phyloP scores from a whole-genome alignment of 2,113 vertebrate genomes.

The Pteropus alecto region DNA sequence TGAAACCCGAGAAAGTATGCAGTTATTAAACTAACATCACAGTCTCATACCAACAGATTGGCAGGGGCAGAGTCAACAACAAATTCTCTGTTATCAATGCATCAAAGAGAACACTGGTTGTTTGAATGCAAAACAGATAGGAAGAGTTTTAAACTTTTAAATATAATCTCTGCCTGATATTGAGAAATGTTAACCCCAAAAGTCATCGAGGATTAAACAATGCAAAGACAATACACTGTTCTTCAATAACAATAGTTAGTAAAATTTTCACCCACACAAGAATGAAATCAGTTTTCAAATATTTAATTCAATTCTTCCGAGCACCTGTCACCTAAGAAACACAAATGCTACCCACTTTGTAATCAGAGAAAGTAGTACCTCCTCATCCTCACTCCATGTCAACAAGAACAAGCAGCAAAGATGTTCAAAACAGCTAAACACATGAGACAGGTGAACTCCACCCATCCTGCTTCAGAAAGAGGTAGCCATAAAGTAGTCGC shows the following conservation, averaged over 20 bases:
- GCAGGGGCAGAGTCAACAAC: background rate
- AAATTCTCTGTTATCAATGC: background rate
- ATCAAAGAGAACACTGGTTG: constrained; percentile 33
- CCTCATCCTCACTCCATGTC: background rate
- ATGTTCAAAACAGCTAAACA: constrained; percentile 1
- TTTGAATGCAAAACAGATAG: constrained; percentile 31
- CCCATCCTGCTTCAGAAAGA: constrained; percentile 13
- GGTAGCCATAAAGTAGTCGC: background rate
- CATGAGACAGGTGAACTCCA: constrained; percentile 35
- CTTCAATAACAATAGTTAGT: background rate
- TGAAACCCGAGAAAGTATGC: background rate
- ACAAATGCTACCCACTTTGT: background rate
- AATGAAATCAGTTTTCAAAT: constrained; percentile 38
- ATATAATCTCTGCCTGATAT: constrained; percentile 53
- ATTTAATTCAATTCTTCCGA: constrained; percentile 40
- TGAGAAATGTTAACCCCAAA: constrained; percentile 55
- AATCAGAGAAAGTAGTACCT: background rate
- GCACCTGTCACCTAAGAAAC: background rate
- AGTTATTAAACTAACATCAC: background rate
- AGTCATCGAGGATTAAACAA: constrained; percentile 55
- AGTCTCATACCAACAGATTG: background rate
- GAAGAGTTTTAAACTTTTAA: constrained; percentile 68
- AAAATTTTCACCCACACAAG: background rate
- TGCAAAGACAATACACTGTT: background rate
- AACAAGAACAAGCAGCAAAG: constrained; percentile 31